Evolutionary conservation across 1,140 invertebrate genomes (phyloP), one percentile per base, ranked within the genome.

Genomic region (Metopolophium dirhodum): DNA sequence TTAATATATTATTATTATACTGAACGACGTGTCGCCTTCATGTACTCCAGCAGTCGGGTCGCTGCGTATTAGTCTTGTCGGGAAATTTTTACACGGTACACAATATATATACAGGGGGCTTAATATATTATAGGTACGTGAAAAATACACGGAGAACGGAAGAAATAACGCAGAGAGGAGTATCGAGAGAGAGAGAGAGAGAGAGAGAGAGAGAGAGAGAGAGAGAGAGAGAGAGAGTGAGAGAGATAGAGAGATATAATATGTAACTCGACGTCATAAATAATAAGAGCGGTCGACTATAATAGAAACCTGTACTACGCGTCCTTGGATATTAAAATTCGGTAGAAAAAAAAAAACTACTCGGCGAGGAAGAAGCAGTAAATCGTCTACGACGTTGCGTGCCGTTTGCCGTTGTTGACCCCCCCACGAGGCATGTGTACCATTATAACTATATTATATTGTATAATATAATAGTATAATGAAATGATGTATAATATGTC

Each of bases 321-420:
- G 90, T 91, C 91, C 77, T 92, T 92, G 77, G 91, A 54, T 92
- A 85, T 68, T 68, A 51, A 92, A 92, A 92, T 92, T 92, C 77
- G 77, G 91, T 83, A 82, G 77, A 91, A 85, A 92, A 90, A 37
- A 37, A 37, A 54, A 61, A 45, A 57, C 88, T 54, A 90, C 54
- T 61, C 45, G 22, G 91, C 47, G 47, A 92, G 23, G 47, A 91
- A 57, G 88, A 85, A 61, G n/a, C 77, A 82, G 90, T 77, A 92
- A 90, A 90, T 90, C 49, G 88, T 90, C 51, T 90, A 61, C 23
- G 77, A 92, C 77, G 77, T 49, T 51, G 77, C 77, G 90, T 92
- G 90, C 90, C 90, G 41, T 68, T 54, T 54, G 68, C 35, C 77
- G 49, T 85, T 61, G 91, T 85, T 85, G 91, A 85, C 91, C 91